Conservation (phyloP, 2,113 vertebrate species). For the Hucho hucho region DNA sequence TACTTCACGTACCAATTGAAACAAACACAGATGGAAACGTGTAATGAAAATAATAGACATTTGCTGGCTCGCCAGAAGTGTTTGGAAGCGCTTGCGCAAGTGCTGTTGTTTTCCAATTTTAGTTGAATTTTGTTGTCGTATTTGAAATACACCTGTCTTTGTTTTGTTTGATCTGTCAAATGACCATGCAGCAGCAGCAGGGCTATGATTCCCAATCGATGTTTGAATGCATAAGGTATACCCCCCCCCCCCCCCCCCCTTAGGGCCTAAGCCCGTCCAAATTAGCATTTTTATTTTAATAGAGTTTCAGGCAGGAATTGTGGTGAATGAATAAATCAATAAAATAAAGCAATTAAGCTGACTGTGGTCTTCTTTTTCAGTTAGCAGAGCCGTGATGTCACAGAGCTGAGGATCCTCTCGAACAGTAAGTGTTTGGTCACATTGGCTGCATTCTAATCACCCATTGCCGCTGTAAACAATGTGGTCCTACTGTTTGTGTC, state of each 20-base stretch:
- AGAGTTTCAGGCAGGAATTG: constrained; percentile 34
- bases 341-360: constrained; percentile 54
- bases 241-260: constrained; percentile 17
- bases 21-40: constrained; percentile 39
- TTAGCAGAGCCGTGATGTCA: constrained; percentile 74
- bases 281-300: constrained; percentile 62
- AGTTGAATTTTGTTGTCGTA: constrained; percentile 32
- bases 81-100: constrained; percentile 3
- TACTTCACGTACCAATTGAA: constrained; percentile 40
- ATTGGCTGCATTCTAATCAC: constrained; percentile 23
- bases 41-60: constrained; percentile 26
- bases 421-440: constrained; percentile 73
- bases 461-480: neutral
- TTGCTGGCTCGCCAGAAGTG: constrained; percentile 14
- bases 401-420: constrained; percentile 69
- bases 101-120: neutral
- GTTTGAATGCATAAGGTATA: constrained; percentile 42
- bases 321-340: constrained; percentile 53
- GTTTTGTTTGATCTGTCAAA: constrained; percentile 23
- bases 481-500: neutral
- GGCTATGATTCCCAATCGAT: constrained; percentile 49
- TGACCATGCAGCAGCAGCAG: constrained; percentile 14
- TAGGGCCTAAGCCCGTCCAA: neutral
- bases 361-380: constrained; percentile 75
- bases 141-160: constrained; percentile 22